Evolutionary conservation across 2,888 invertebrate species (phyloP).

Genomic region (Adela reaumurella): DNA sequence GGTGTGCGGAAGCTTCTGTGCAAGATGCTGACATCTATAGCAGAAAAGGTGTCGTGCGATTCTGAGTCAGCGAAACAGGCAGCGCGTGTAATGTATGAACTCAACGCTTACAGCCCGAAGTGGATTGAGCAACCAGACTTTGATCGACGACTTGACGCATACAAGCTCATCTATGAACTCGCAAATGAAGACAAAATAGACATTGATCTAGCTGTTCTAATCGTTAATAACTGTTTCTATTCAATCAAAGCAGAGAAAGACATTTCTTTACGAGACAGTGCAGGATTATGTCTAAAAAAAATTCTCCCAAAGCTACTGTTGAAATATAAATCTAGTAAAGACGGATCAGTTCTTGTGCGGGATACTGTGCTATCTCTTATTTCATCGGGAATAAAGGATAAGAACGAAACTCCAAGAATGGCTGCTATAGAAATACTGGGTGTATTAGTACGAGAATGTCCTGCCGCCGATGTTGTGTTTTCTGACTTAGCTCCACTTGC

Average conservation of each 20-base stretch:
- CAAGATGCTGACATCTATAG: slow-evolving; percentile 58
- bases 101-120: slow-evolving; percentile 84
- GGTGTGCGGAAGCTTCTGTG: slow-evolving; percentile 68
- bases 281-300: slow-evolving; percentile 68
- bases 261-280: slow-evolving; percentile 75
- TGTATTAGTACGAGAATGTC: slow-evolving; percentile 69
- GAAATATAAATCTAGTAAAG: slow-evolving; percentile 47
- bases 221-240: slow-evolving; percentile 80
- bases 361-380: slow-evolving; percentile 72
- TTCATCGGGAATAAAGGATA: slow-evolving; percentile 67
- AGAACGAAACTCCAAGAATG: slow-evolving; percentile 68
- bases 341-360: slow-evolving; percentile 66
- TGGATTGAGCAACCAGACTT: slow-evolving; percentile 96
- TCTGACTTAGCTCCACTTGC: slow-evolving; percentile 66
- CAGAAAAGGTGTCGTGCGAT: slow-evolving; percentile 33
- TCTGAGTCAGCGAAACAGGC: slow-evolving; percentile 46
- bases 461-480: slow-evolving; percentile 66
- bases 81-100: slow-evolving; percentile 56
- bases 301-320: slow-evolving; percentile 63
- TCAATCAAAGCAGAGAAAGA: slow-evolving; percentile 77
- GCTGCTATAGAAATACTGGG: slow-evolving; percentile 80
- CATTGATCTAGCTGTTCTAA: slow-evolving; percentile 64
- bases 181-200: slow-evolving; percentile 50
- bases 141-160: slow-evolving; percentile 73
- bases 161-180: slow-evolving; percentile 61